phyloP scores from a whole-genome alignment of 2,888 invertebrate species.

The Thalpophila matura region DNA sequence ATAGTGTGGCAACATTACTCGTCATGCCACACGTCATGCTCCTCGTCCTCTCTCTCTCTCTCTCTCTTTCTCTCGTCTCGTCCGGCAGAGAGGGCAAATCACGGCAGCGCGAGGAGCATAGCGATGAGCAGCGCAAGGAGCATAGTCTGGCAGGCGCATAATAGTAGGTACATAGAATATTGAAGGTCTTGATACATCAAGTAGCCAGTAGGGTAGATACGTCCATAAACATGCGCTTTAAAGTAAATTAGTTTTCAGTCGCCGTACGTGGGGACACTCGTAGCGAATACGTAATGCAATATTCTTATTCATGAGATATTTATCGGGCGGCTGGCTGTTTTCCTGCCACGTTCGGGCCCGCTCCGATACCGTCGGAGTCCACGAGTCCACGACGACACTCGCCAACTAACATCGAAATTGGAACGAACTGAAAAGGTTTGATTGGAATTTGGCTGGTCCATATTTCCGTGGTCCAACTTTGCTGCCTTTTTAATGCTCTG shows the following conservation, averaged over 20 bases:
- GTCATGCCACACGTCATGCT: no score
- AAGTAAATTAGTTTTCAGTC: constrained; percentile 70
- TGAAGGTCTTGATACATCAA: constrained; percentile 20
- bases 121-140: no score
- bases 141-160: no score
- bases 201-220: constrained; percentile 16
- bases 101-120: no score
- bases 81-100: no score
- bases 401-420: constrained; percentile 53
- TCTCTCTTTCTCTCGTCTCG: no score
- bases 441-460: constrained; percentile 7
- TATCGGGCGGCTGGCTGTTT: constrained; percentile 69
- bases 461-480: no score
- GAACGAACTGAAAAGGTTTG: constrained; percentile 29
- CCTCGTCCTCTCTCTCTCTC: no score
- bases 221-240: constrained; percentile 61
- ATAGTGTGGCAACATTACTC: no score
- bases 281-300: constrained; percentile 82
- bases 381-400: constrained; percentile 19
- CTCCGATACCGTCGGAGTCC: constrained; percentile 20
- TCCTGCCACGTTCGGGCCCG: constrained; percentile 24
- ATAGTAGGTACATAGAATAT: neutral
- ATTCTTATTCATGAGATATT: constrained; percentile 87
- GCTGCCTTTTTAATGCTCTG: no score
- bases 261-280: constrained; percentile 63